Conservation (phyloP, 2,113 vertebrate genomes). For the Gorsachius goisagi region DNA sequence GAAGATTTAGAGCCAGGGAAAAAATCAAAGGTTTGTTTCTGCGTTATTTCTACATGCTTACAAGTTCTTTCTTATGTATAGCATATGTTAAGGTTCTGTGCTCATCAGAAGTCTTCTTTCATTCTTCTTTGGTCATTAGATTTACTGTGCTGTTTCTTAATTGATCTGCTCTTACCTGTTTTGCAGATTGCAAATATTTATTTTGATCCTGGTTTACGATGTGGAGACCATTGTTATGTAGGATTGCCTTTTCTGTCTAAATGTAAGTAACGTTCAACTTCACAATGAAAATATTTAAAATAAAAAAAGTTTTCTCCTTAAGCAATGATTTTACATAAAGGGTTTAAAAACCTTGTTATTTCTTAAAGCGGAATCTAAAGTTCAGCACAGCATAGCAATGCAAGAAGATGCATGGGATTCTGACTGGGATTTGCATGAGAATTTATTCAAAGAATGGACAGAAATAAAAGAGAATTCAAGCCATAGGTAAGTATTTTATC, state of each 20-base stretch:
- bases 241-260: slow-evolving; percentile 95
- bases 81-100: neutral
- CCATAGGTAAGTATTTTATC: slow-evolving; percentile 78
- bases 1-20: slow-evolving; percentile 93
- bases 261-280: slow-evolving; percentile 80
- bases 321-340: neutral
- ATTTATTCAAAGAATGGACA: slow-evolving; percentile 87
- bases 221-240: slow-evolving; percentile 93
- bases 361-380: slow-evolving; percentile 84
- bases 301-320: neutral
- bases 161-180: slow-evolving; percentile 16
- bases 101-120: neutral
- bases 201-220: slow-evolving; percentile 93
- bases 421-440: slow-evolving; percentile 92
- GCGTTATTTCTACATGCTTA: neutral
- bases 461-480: slow-evolving; percentile 84
- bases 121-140: neutral
- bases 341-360: neutral
- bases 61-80: neutral
- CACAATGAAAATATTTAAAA: neutral
- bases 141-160: neutral
- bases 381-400: slow-evolving; percentile 82
- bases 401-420: slow-evolving; percentile 92
- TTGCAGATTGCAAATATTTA: slow-evolving; percentile 97
- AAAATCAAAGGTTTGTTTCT: slow-evolving; percentile 89